Percentiles rank a stretch among this genome's conserved stretches.
Conservation (phyloP, 2,797 vertebrate genomes). For the Karalla daura region DNA sequence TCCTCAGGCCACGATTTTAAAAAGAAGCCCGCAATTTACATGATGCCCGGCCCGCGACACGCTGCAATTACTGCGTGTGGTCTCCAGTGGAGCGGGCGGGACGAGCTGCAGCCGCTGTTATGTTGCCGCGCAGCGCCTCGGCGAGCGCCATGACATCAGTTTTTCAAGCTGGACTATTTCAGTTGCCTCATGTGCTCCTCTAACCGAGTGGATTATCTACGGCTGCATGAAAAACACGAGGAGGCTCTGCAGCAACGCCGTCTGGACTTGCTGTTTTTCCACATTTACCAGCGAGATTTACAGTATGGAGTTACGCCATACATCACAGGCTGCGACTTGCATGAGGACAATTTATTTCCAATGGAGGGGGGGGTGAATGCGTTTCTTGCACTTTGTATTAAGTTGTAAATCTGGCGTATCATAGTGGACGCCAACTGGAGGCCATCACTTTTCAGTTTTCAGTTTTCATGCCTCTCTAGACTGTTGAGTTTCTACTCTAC, state of each 20-base stretch:
- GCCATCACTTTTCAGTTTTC: constrained; percentile 2
- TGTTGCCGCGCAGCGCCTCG: constrained; percentile 34
- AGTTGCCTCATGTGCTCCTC: constrained; percentile 52
- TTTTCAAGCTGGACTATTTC: constrained; percentile 56
- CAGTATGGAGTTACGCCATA: neutral
- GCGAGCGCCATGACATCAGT: constrained; percentile 65
- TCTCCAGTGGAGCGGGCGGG: constrained; percentile 57
- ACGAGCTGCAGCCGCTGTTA: constrained; percentile 57
- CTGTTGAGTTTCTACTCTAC: neutral
- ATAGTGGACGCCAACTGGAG: neutral
- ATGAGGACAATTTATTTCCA: neutral
- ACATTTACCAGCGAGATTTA: neutral
- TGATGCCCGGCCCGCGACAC: constrained; percentile 37
- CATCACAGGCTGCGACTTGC: constrained; percentile 3
- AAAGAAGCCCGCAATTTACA: constrained; percentile 61
- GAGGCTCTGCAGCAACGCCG: constrained; percentile 15
- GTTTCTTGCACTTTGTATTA: neutral
- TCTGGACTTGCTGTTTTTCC: constrained; percentile 13
- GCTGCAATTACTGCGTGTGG: constrained; percentile 75
- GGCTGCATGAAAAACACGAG: constrained; percentile 52
- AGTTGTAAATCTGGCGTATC: neutral
- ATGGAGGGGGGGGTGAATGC: neutral
- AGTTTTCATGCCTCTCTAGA: neutral
- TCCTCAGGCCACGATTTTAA: constrained; percentile 46
- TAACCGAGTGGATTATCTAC: constrained; percentile 46